Evolutionary conservation across 2,113 vertebrate genomes (phyloP).

Genomic region (Calyptomena viridis): DNA sequence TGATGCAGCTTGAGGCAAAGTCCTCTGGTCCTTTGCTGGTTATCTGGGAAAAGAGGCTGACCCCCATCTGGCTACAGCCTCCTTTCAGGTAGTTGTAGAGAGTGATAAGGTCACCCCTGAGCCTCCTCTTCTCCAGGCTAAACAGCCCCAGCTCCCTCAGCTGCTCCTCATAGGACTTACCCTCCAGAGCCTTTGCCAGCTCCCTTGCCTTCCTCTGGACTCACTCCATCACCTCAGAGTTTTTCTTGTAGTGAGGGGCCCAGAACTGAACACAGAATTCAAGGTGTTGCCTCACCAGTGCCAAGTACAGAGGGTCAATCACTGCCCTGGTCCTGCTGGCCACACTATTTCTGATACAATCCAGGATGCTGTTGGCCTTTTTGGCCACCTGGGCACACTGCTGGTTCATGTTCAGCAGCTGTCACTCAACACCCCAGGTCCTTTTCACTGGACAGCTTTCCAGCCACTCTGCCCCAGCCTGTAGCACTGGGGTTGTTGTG

Average conservation of each 20-base stretch:
- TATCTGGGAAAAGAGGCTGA: neutral
- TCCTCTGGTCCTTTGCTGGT: neutral
- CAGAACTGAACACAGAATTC: neutral
- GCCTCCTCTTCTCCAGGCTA: neutral
- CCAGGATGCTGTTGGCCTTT: neutral
- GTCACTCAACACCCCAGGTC: neutral
- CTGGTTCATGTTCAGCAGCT: neutral
- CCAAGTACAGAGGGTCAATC: neutral
- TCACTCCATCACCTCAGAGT: neutral
- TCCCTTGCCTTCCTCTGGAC: neutral
- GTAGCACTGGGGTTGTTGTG: neutral
- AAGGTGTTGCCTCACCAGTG: neutral
- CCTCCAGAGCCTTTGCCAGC: neutral
- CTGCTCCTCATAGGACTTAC: neutral
- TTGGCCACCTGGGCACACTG: neutral
- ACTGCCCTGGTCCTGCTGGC: neutral
- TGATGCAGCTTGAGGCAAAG: neutral
- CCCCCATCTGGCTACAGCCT: neutral
- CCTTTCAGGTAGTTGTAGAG: neutral
- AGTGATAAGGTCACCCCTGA: neutral
- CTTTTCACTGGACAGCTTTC: neutral
- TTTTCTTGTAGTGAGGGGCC: neutral
- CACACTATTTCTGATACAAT: neutral
- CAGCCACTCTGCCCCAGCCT: neutral
- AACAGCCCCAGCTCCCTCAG: neutral